Base-by-base conservation (phyloP, 1,140 invertebrate species). In the Brachionus koreanus region DNA sequence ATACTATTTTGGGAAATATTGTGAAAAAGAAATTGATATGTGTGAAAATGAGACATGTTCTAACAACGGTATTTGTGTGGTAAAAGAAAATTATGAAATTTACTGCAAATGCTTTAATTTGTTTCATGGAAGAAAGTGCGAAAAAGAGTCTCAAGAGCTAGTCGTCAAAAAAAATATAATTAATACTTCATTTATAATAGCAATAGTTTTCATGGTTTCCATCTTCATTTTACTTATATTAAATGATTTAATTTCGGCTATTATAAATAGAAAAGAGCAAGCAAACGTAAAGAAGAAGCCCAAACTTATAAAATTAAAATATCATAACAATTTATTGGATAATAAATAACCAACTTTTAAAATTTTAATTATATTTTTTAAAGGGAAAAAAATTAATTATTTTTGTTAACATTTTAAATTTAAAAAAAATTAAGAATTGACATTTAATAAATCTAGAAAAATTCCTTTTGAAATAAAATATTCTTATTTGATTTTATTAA, bases 31-130 rank as follows among this genome's bases (percentile, higher is more conserved):
- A 49, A 74, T 37, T 16, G 69, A 74, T 49, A 7, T 74, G 9
- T 74, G 69, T 74, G 5, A n/a, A 74, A 74, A 74, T 74, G 69
- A 43, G 33, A 74, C 69, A 42, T 74, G 69, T 74, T 74, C 69
- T 19, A 49, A 25, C 4, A 74, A 74, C 35, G 69, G 69, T 16
- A 2, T 63, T 63, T 63, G 61, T 12, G 2, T 7, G 4, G 29
- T 25, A 25, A 63, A 12, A 7, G 61, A 63, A 25, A 63, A 63
- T 29, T 0, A 25, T 63, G 19, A 42, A 42, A 42, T 29, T 9
- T 23, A 39, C 5, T 74, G 33, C 33, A 42, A 49, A 42, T 74
- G 69, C 23, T 74, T 74, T 49, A 19, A 19, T 10, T 25, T 37
- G 9, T 74, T 5, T 13, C 1, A 5, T 16, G 69, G 69, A 7